phyloP scores from a whole-genome alignment of 1,140 invertebrate genomes.

The Tigriopus japonicus region DNA sequence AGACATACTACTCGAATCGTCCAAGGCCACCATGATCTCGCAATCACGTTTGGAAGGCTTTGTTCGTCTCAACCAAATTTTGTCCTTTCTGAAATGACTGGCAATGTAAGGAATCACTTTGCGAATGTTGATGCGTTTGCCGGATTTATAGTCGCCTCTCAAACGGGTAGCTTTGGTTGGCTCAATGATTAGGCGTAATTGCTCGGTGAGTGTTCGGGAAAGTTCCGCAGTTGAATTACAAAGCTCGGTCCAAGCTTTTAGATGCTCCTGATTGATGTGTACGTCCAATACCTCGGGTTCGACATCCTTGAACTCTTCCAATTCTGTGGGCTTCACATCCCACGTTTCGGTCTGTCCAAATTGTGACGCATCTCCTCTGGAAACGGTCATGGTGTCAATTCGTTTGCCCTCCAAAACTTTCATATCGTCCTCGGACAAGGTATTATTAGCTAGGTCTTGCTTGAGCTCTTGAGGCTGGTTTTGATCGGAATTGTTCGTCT shows the following conservation, averaged over 20 bases:
- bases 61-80: constrained; percentile 91
- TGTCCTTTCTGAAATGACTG: constrained; percentile 94
- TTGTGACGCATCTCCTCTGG: too few species aligned
- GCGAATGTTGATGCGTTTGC: constrained; percentile 92
- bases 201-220: constrained; percentile 78
- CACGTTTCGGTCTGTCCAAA: too few species aligned
- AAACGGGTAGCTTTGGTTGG: constrained; percentile 78
- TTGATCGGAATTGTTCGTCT: too few species aligned
- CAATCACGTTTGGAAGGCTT: constrained; percentile 91
- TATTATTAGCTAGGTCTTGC: too few species aligned
- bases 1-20: constrained; percentile 65
- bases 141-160: constrained; percentile 87
- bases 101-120: constrained; percentile 94
- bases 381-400: too few species aligned
- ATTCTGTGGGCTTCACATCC: too few species aligned
- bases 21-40: constrained; percentile 87
- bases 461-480: too few species aligned
- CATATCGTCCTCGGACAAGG: too few species aligned
- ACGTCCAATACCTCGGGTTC: too few species aligned
- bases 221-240: constrained; percentile 34
- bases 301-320: too few species aligned
- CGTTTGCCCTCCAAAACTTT: too few species aligned
- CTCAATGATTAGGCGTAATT: constrained; percentile 78
- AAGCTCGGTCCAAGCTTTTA: not conserved
- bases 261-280: too few species aligned